Base-by-base conservation (phyloP, 1,140 invertebrate genomes). In the Cepaea nemoralis region DNA sequence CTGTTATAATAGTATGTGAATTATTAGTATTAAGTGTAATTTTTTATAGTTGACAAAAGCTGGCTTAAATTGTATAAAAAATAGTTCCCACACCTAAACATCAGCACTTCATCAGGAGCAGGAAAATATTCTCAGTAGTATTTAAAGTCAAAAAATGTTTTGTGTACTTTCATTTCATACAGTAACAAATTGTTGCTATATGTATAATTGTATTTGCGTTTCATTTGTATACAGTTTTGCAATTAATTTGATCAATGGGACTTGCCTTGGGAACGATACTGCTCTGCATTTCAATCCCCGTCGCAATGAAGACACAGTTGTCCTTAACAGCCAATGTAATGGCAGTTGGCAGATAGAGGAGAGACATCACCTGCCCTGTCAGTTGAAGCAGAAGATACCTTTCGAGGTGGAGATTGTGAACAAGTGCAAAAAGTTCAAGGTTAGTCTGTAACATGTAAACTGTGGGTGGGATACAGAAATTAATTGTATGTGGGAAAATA, bases 371-470 rank as follows among this genome's bases (percentile, higher is more conserved):
- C 37, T 87, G 0, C 83, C 82, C 0, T 92, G 95, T 89, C 94
- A 94, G 10, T 93, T 97, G 67, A 86, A 89, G 0, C 90, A 93
- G 14, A 94, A 94, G 0, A 92, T 95, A 86, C 90, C 92, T n/a
- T 97, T 96, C 89, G 95, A 96, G 88, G 93, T 96, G 0, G 91
- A 96, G 59, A 92, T 97, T 50, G 89, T 96, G 0, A 94, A 94
- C 81, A 95, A 96, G 83, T 91, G 92, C 0, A 89, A 92, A 27
- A 92, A 93, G 74, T 95, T 94, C 86, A 96, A 96, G 93, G 95
- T 95, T 1, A 55, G 31, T 76, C 10, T 10, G 10, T 76, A 35
- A 35, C 42, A 74, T 31, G 6, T 55, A 24, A 55, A 22, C 14
- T 55, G 6, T n/a, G n/a, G n/a, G n/a, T n/a, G n/a, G n/a, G n/a